Base-by-base conservation (phyloP, 2,888 invertebrate genomes). In the Drosophila atripex region DNA sequence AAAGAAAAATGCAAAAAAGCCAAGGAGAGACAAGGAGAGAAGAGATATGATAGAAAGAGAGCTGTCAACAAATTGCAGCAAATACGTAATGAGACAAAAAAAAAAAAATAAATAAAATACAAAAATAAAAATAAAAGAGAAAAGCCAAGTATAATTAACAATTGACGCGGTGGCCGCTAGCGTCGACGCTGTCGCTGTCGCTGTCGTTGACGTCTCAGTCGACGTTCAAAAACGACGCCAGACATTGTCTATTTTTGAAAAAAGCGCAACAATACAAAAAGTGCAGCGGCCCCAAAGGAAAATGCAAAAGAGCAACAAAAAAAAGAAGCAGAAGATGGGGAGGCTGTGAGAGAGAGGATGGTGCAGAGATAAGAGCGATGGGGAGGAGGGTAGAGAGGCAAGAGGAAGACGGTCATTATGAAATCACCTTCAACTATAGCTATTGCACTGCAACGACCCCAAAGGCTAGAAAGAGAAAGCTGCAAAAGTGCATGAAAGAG, bases 381-480 rank as follows among this genome's bases (percentile, higher is more conserved):
- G 14, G 51, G 41, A 12, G 21, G 21, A 50, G 32, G 8, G 16
- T 1, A 25, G 18, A 25, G 56, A 9, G 12, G 11, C 18, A 8
- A 30, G 4, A 39, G 7, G 35, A 16, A 58, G 47, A 21, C 55
- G 43, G 43, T 60, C 71, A 80, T 87, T 87, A 85, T 88, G 80
- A 80, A 88, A 88, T 88, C 86, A 88, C 88, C 88, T 89, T 88
- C 88, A 89, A 89, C 89, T 87, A 78, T 75, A 76, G 60, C 65
- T 75, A 14, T 84, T 74, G 80, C 76, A 85, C 85, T 87, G 77
- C 54, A 73, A 52, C 69, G 57, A 68, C 69, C 69, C 57, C 68
- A 68, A 68, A 23, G 32, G 23, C 55, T 49, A 53, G 35, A 49
- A 14, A 68, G 58, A 58, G 51, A 45, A 43, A 12, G 28, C 23